Percentiles rank a stretch among this genome's conserved stretches.
Evolutionary conservation across 1,140 invertebrate species (phyloP).

Genomic region (Microplitis demolitor): DNA sequence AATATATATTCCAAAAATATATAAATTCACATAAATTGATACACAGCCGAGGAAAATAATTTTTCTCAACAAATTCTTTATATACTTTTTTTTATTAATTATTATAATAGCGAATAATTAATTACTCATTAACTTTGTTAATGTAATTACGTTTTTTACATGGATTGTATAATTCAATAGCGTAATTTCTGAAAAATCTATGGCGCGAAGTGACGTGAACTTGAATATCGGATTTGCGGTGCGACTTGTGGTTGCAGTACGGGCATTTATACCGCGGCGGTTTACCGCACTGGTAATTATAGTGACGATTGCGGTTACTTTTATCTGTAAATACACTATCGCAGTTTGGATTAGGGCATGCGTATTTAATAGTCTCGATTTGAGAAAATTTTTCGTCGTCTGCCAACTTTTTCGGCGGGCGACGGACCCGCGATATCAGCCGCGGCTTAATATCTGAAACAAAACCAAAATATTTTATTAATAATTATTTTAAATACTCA

Average conservation of each 20-base stretch:
- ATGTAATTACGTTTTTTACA: background rate
- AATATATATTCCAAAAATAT: no score
- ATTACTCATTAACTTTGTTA: background rate
- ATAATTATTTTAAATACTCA: no score
- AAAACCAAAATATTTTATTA: no score
- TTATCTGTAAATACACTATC: conserved; percentile 29
- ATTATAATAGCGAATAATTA: background rate
- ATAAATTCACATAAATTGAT: no score
- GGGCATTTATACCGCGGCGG: no score
- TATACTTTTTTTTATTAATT: no score
- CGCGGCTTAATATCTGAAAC: no score
- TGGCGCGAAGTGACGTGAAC: conserved; percentile 51
- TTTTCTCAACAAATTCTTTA: no score
- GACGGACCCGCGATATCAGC: no score
- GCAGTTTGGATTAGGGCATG: conserved; percentile 37
- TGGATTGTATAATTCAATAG: conserved; percentile 30
- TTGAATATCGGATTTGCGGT: conserved; percentile 33
- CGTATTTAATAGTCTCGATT: conserved; percentile 5
- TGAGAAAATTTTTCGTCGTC: no score
- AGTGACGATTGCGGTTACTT: conserved; percentile 54
- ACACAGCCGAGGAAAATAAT: no score
- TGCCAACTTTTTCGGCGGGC: no score
- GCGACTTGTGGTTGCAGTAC: conserved; percentile 16
- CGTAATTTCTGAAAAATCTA: conserved; percentile 29
- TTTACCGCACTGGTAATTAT: conserved; percentile 58